phyloP scores from a whole-genome alignment of 1,140 invertebrate genomes.

The Aethina tumida region DNA sequence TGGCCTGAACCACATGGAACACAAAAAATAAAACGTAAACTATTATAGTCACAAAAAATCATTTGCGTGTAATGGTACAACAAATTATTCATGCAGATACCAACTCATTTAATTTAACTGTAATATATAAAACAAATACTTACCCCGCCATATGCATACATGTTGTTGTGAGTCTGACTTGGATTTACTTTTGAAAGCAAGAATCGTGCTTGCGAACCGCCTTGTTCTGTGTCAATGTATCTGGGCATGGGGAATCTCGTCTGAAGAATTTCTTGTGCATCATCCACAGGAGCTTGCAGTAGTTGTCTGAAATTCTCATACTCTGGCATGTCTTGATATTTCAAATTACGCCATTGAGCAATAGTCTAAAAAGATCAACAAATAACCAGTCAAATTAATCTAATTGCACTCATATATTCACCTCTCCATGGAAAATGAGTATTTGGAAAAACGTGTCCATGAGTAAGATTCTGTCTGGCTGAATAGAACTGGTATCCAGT shows the following conservation, averaged over 20 bases:
- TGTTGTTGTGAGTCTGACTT: constrained; percentile 99
- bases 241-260: constrained; percentile 96
- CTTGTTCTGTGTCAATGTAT: constrained; percentile 98
- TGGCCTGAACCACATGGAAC: constrained; percentile 13
- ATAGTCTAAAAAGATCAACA: constrained; percentile 64
- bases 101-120: background rate
- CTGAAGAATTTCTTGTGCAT: constrained; percentile 93
- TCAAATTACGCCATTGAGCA: constrained; percentile 87
- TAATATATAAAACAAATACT: constrained; percentile 38
- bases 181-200: constrained; percentile 99
- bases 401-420: constrained; percentile 31
- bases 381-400: constrained; percentile 6
- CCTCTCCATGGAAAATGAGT: constrained; percentile 98
- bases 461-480: constrained; percentile 91
- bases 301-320: constrained; percentile 97
- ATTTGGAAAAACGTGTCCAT: constrained; percentile 99
- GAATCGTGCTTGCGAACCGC: constrained; percentile 95
- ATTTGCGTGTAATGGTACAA: background rate
- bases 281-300: constrained; percentile 90
- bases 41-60: background rate
- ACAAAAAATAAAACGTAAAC: constrained; percentile 3
- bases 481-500: constrained; percentile 94
- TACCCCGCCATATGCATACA: constrained; percentile 88
- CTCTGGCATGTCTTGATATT: constrained; percentile 93
- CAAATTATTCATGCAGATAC: constrained; percentile 4